phyloP scores from a whole-genome alignment of 2,797 vertebrate species.

The Gallinago nigripennis region DNA sequence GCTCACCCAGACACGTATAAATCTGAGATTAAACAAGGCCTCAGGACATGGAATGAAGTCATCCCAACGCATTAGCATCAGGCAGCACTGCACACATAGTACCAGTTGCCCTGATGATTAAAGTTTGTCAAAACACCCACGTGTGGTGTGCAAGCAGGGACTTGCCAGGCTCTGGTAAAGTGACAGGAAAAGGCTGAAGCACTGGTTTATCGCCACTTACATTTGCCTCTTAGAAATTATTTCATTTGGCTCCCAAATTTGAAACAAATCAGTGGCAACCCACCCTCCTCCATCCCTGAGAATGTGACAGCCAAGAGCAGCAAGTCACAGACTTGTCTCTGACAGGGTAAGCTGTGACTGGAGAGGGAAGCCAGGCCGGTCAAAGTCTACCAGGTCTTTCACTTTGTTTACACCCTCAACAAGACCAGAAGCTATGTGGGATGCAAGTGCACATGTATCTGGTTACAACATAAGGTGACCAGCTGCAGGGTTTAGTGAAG shows the following conservation, averaged over 20 bases:
- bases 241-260: background rate
- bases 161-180: background rate
- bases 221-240: background rate
- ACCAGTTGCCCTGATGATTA: background rate
- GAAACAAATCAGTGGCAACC: background rate
- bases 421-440: background rate
- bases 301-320: background rate
- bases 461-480: constrained; percentile 25
- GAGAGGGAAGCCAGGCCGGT: background rate
- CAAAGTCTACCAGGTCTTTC: background rate
- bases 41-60: background rate
- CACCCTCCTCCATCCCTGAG: background rate
- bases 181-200: background rate
- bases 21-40: constrained; percentile 9
- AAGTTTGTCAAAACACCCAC: background rate
- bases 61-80: background rate
- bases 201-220: background rate
- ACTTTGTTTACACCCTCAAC: background rate
- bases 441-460: background rate
- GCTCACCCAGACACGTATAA: background rate
- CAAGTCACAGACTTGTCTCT: background rate
- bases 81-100: background rate
- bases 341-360: background rate
- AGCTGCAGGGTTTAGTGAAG: constrained; percentile 32
- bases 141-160: background rate